A percentile compares a stretch with the other conserved stretches of the same genome.
These are phyloP conservation scores for Cryptoblepharus egeriae DNA, from an alignment of 2,797 vertebrate species.

Conservation along the genomic window DNA sequence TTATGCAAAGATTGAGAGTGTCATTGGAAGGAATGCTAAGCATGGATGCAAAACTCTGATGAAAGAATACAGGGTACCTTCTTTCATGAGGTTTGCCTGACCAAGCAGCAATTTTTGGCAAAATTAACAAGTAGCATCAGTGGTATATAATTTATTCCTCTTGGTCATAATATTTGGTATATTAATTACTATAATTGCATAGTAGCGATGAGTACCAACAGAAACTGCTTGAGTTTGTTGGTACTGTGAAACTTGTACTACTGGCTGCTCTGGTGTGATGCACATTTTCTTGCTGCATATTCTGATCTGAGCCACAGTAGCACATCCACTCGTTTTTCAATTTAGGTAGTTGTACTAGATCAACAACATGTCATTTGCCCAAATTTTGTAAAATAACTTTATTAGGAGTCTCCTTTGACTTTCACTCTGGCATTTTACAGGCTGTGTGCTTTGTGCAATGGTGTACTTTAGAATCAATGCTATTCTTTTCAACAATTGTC, in stretches of 20 bases:
- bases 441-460: not conserved
- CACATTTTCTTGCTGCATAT: not conserved
- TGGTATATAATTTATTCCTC: not conserved
- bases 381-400: not conserved
- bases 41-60: not conserved
- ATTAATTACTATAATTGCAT: not conserved
- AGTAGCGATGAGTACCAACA: not conserved
- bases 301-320: not conserved
- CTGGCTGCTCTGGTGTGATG: not conserved
- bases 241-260: not conserved
- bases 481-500: not conserved
- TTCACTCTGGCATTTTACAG: not conserved
- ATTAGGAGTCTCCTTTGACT: not conserved
- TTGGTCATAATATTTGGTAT: not conserved
- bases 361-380: not conserved
- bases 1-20: too few species aligned
- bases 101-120: not conserved
- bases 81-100: not conserved
- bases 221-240: not conserved
- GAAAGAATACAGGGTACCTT: not conserved
- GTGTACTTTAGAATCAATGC: not conserved
- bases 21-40: rapidly evolving
- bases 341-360: not conserved
- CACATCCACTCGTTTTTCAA: not conserved
- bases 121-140: not conserved